phyloP scores from a whole-genome alignment of 1,140 invertebrate species.

The Helicorthomorpha holstii region DNA sequence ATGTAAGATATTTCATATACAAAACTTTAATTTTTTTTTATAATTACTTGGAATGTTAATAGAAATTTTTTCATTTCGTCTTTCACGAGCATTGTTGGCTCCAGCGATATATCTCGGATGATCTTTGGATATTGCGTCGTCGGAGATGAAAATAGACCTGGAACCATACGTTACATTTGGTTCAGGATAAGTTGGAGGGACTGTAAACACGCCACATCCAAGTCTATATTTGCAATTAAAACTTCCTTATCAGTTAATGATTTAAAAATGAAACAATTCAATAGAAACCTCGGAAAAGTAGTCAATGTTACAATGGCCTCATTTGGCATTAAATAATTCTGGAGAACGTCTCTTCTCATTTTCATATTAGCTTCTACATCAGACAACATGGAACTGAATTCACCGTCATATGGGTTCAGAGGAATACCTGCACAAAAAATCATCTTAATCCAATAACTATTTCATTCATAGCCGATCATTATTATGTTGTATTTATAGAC shows the following conservation, averaged over 20 bases:
- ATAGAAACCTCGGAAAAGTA: constrained; percentile 81
- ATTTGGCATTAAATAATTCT: constrained; percentile 49
- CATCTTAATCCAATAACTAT: too few species aligned
- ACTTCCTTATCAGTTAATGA: too few species aligned
- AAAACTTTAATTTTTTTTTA: too few species aligned
- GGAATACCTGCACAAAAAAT: too few species aligned
- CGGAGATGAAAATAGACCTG: constrained; percentile 82
- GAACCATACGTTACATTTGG: constrained; percentile 59
- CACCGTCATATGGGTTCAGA: constrained; percentile 84
- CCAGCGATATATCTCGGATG: constrained; percentile 89
- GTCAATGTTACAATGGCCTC: constrained; percentile 81
- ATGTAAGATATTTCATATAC: too few species aligned
- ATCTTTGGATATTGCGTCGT: constrained; percentile 77
- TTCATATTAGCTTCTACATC: constrained; percentile 97
- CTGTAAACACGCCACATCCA: constrained; percentile 73
- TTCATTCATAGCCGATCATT: too few species aligned
- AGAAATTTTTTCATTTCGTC: constrained; percentile 83
- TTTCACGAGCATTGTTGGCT: constrained; percentile 75
- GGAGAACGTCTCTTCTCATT: constrained; percentile 68
- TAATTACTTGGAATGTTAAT: constrained; percentile 94
- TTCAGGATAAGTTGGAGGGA: constrained; percentile 48
- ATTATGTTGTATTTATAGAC: too few species aligned
- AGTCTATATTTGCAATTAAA: too few species aligned
- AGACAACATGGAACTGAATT: constrained; percentile 84
- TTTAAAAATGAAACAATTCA: too few species aligned